phyloP scores from a whole-genome alignment of 1,140 invertebrate genomes.

The Drosophila dunni region DNA sequence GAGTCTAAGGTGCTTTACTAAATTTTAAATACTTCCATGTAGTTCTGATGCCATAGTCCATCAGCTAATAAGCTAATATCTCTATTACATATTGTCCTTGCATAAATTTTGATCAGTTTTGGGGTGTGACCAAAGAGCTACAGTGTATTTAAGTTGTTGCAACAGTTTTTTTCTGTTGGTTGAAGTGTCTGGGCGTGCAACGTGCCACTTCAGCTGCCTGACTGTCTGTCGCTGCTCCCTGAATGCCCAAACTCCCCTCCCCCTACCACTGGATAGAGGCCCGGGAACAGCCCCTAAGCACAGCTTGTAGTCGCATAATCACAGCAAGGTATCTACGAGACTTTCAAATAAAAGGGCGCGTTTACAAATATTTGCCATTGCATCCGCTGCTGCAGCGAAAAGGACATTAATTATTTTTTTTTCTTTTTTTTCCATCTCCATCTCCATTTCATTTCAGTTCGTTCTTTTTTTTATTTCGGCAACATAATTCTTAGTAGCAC shows the following conservation, averaged over 20 bases:
- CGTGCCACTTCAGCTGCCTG: conserved; percentile 43
- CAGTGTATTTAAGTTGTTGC: conserved; percentile 20
- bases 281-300: conserved; percentile 10
- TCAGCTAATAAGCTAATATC: too few species aligned
- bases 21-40: too few species aligned
- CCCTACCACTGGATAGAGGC: neutral
- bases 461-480: conserved; percentile 14
- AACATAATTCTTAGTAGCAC: conserved; percentile 58
- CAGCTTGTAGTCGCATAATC: conserved; percentile 46
- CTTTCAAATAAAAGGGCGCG: conserved; percentile 51
- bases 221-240: conserved; percentile 7
- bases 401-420: conserved; percentile 52
- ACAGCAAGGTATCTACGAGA: conserved; percentile 30
- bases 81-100: neutral
- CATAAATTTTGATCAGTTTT: neutral
- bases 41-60: too few species aligned
- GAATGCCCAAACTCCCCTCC: neutral
- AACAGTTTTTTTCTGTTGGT: conserved; percentile 10
- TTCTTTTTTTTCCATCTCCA: neutral
- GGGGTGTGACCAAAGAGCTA: conserved; percentile 23
- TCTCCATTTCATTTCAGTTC: neutral
- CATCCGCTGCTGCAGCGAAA: conserved; percentile 51
- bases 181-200: conserved; percentile 45
- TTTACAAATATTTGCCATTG: conserved; percentile 70
- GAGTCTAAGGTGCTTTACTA: too few species aligned